Base-by-base conservation (phyloP, 2,113 vertebrate species). In the Alces alces region DNA sequence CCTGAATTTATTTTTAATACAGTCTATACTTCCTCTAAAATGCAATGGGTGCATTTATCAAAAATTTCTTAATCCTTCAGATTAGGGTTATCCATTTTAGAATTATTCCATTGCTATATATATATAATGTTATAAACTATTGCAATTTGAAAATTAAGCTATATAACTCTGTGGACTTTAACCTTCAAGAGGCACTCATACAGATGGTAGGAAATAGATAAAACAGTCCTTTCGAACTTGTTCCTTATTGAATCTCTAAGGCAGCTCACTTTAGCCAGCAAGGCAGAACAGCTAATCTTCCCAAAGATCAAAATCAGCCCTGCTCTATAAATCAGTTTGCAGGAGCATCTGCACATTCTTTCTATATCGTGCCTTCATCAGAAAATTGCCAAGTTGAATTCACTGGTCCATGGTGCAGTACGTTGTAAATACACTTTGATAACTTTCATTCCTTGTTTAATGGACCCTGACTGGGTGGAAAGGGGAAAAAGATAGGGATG, bases 351-450 rank as follows among this genome's bases (percentile, higher is more conserved):
- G 0, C 36, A 88, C 86, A 6, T 85, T 73, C 45, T 27, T 47
- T 30, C 57, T 33, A 3, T 97, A 97, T 97, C 86, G 78, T 92
- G 21, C 39, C 79, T 47, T 92, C 16, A 96, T 95, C 89, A 96
- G 87, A 98, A 98, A 97, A 98, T 30, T 21, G 60, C 54, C 23
- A 82, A 86, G 19, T 92, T 27, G 52, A 90, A 92, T 95, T 84
- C 96, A 95, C 64, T 19, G 7, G 86, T 33, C 73, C 96, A 43
- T 79, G 79, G 7, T 8, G 36, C 79, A 93, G 36, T 54, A 83
- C 52, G 28, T 96, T 97, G 96, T 95, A 98, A 98, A 95, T 93
- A 93, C 60, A 93, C 93, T 85, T 94, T 98, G 98, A 97, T 97
- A 97, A 88, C 94, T 93, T 98, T 89, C 83, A 95, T 87, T 93